Evolutionary conservation across 2,797 vertebrate species (phyloP).

Genomic region (Anguilla anguilla): DNA sequence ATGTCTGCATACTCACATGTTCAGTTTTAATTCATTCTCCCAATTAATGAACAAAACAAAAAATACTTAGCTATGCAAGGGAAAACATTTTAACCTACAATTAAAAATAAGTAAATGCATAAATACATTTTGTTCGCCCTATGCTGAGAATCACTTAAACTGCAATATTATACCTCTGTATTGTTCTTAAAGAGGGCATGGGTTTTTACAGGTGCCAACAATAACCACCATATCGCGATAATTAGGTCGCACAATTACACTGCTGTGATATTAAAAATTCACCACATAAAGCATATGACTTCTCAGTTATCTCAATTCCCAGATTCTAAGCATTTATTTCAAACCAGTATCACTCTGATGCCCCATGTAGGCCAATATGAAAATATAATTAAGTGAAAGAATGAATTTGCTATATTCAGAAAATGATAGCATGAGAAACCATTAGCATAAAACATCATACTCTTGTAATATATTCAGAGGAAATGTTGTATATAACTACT

Average conservation of each 20-base stretch:
- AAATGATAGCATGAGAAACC: too few relatives aligned
- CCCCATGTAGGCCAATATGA: neutral
- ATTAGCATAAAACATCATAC: neutral
- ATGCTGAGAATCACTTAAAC: neutral
- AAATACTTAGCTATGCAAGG: conserved; percentile 24
- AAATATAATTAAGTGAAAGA: neutral
- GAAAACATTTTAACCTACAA: conserved; percentile 20
- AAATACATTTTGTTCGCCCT: neutral
- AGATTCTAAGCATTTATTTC: neutral
- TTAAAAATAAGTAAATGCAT: neutral
- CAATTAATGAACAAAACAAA: neutral
- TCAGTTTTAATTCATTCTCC: conserved; percentile 31
- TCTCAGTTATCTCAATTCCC: neutral
- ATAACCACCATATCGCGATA: neutral
- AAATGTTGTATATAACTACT: neutral
- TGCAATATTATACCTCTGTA: neutral
- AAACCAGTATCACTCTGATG: neutral
- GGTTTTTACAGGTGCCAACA: neutral
- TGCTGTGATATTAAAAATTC: neutral
- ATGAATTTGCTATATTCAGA: neutral
- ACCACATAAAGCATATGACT: too few relatives aligned
- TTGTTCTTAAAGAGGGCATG: neutral
- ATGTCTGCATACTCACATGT: conserved; percentile 40
- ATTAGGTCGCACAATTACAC: neutral
- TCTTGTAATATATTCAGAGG: neutral